phyloP scores from a whole-genome alignment of 2,113 vertebrate species.

The Rhynchomys soricoides region DNA sequence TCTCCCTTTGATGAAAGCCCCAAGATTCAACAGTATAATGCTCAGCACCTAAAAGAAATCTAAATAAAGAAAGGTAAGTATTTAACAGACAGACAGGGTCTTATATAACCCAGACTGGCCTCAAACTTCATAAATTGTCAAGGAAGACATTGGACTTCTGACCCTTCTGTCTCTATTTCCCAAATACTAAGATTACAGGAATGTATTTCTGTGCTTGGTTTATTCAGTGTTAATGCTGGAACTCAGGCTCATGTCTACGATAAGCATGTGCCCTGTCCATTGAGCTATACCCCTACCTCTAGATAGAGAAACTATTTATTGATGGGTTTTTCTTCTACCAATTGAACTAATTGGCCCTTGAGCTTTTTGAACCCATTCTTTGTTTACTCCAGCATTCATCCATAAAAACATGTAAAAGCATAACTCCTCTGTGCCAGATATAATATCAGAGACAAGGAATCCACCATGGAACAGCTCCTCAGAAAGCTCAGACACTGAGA shows the following conservation, averaged over 20 bases:
- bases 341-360: neutral
- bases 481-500: neutral
- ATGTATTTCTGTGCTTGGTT: neutral
- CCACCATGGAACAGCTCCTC: neutral
- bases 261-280: neutral
- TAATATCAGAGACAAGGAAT: no score
- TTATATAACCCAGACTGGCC: neutral
- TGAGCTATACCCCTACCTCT: neutral
- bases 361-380: neutral
- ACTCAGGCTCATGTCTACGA: no score
- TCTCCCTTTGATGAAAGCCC: neutral
- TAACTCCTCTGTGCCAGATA: no score
- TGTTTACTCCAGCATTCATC: neutral
- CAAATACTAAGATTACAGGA: neutral
- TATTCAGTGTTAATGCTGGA: neutral
- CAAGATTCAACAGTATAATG: neutral
- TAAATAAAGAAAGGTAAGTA: neutral
- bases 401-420: neutral
- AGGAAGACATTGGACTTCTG: neutral
- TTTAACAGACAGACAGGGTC: neutral
- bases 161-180: neutral
- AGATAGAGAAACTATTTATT: neutral
- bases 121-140: neutral
- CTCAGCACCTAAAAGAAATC: neutral
- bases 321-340: neutral